phyloP scores from a whole-genome alignment of 2,113 vertebrate species.

The Propithecus coquereli region DNA sequence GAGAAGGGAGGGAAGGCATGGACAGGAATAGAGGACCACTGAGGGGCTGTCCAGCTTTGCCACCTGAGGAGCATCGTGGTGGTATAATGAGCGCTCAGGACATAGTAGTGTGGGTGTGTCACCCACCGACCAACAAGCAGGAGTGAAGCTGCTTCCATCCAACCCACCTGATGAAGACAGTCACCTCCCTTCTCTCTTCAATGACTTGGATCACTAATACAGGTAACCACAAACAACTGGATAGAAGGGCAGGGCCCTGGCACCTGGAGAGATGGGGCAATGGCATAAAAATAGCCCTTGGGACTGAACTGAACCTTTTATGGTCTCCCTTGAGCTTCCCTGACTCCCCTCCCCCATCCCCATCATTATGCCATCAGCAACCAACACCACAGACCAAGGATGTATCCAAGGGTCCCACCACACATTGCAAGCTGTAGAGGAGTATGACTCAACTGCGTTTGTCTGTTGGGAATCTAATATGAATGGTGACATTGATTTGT shows the following conservation, averaged over 20 bases:
- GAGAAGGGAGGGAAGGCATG: not conserved
- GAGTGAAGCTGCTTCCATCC: not conserved
- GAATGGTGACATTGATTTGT: not conserved
- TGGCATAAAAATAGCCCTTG: too few species aligned
- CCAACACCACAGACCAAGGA: not conserved
- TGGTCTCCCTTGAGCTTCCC: not conserved
- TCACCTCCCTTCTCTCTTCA: not conserved
- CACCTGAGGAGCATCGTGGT: not conserved
- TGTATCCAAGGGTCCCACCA: accelerated
- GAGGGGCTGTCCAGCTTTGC: not conserved
- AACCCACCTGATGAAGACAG: not conserved
- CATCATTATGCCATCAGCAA: not conserved
- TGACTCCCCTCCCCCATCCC: not conserved
- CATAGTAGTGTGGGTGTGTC: not conserved
- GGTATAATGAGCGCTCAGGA: not conserved
- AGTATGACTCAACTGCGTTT: too few species aligned
- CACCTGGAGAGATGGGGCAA: not conserved
- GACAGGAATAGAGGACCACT: not conserved
- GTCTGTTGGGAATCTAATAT: not conserved
- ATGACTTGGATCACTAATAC: not conserved
- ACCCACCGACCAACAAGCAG: not conserved
- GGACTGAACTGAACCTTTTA: not conserved
- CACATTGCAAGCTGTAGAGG: not conserved
- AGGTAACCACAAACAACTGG: not conserved
- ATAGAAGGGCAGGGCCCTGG: not conserved